These are phyloP conservation scores for Xylocampa areola DNA, from an alignment of 2,888 invertebrate genomes.

Conservation along the genomic window DNA sequence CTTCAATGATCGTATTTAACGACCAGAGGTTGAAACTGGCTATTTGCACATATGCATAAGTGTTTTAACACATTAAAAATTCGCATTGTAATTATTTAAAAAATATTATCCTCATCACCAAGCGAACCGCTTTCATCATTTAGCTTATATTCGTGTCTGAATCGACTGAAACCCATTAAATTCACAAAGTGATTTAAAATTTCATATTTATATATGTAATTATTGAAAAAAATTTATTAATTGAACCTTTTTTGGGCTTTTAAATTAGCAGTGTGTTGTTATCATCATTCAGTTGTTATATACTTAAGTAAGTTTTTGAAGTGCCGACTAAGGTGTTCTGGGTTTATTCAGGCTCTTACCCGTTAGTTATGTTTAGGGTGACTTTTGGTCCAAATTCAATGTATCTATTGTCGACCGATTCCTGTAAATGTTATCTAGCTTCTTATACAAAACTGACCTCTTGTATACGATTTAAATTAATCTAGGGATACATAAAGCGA, in stretches of 20 bases:
- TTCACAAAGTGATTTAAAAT: no score
- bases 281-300: background rate
- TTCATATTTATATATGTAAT: no score
- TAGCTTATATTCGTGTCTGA: no score
- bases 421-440: slow-evolving; percentile 16
- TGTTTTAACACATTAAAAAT: no score
- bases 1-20: no score
- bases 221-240: no score
- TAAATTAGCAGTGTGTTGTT: background rate
- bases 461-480: slow-evolving; percentile 42
- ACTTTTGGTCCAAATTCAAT: slow-evolving; percentile 25
- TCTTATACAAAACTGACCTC: slow-evolving; percentile 36
- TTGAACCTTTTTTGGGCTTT: background rate
- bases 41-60: no score
- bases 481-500: slow-evolving; percentile 36
- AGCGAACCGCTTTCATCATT: no score
- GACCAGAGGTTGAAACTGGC: no score
- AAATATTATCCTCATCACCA: no score
- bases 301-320: slow-evolving; percentile 5
- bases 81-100: no score
- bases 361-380: slow-evolving; percentile 1
- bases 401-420: slow-evolving; percentile 24
- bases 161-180: no score
- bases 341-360: slow-evolving; percentile 1
- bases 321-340: slow-evolving; percentile 18